phyloP scores from a whole-genome alignment of 2,797 vertebrate genomes.

The Staurois parvus region DNA sequence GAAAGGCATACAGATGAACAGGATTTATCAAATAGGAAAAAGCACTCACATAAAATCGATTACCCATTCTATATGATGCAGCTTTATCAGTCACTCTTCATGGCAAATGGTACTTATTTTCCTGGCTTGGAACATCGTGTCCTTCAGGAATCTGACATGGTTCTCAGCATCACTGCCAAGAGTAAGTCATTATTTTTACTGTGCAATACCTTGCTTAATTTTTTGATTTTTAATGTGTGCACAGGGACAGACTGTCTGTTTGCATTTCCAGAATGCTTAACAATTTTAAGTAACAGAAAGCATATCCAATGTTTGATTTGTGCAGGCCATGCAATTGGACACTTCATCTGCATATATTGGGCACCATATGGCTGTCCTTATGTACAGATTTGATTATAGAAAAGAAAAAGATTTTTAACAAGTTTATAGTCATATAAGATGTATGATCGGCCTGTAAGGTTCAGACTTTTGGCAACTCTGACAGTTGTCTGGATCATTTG shows the following conservation, averaged over 20 bases:
- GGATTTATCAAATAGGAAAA: background rate
- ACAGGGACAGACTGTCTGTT: too few species aligned
- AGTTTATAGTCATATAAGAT: too few species aligned
- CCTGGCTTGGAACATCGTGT: slow-evolving; percentile 4
- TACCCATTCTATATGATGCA: slow-evolving; percentile 49
- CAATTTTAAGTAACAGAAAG: too few species aligned
- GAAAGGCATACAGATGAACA: background rate
- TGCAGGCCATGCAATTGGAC: too few species aligned
- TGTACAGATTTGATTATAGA: background rate
- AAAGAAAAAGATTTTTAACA: too few species aligned
- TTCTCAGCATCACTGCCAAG: slow-evolving; percentile 39
- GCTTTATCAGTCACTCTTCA: slow-evolving; percentile 38
- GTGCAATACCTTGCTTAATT: background rate
- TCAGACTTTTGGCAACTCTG: too few species aligned
- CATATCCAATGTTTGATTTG: too few species aligned
- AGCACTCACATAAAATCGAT: background rate
- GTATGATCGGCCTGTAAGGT: too few species aligned
- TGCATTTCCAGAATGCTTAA: too few species aligned
- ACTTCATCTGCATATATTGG: too few species aligned
- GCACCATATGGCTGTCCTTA: background rate
- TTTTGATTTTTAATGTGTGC: too few species aligned
- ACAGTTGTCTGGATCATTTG: too few species aligned
- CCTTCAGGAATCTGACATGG: slow-evolving; percentile 45
- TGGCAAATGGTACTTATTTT: background rate
- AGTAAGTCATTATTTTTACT: slow-evolving; percentile 16